Base-by-base conservation (phyloP, 2,888 invertebrate species). In the Listrodromus nycthemerus region DNA sequence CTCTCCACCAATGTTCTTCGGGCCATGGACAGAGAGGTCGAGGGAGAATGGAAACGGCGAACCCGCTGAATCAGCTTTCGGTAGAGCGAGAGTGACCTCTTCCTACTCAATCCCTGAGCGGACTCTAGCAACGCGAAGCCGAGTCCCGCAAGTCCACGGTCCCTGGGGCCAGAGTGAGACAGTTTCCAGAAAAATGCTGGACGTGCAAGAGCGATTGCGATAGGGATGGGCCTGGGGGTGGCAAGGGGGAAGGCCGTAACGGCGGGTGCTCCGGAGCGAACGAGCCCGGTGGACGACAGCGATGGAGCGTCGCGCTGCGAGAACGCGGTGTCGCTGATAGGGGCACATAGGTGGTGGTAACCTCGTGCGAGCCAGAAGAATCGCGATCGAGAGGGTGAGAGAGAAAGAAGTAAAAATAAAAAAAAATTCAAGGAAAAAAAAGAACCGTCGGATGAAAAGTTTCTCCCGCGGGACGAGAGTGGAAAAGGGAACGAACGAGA, bases 101-200 rank as follows among this genome's bases (percentile, higher is more conserved):
- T 84, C 58, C 78, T 81, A 55, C n/a, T 65, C 65, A 21, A 45
- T 21, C 65, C 33, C 37, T 45, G 45, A 48, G 63, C 58, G 76
- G 80, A 85, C 61, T 78, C 76, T 78, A 84, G 66, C 80, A 65
- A 45, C 48, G 82, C n/a, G 45, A 4, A 45, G 55, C 45, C 81
- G n/a, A 71, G 55, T 61, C 84, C 75, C 77, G 24, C 73, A 69
- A 69, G 80, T 80, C 76, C 76, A 86, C 88, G 86, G 88, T 88
- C 88, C 87, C 86, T 85, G 82, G 83, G 85, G 82, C 73, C 80
- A 13, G 86, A 87, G 88, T 76, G 87, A 88, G 89, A 89, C 80
- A 86, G 87, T 87, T 89, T 88, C 86, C 85, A 84, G 89, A 90
- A 91, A 91, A 91, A 90, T 91, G 90, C 89, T 88, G 87, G 88